phyloP scores from a whole-genome alignment of 2,797 vertebrate species.

The Muraenolepis orangiensis region DNA sequence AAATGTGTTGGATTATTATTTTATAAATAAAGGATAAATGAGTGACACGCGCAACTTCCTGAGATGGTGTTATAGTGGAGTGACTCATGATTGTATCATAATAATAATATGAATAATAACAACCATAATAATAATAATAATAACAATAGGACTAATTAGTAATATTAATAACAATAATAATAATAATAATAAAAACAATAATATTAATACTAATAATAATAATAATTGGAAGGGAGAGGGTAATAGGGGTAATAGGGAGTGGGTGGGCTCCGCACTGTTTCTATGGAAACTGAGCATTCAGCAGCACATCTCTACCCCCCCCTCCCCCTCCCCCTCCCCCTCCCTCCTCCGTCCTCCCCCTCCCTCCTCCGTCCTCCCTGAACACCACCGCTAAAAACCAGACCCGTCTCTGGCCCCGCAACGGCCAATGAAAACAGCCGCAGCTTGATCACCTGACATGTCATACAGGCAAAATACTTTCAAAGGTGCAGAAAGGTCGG shows the following conservation, averaged over 20 bases:
- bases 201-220: background rate
- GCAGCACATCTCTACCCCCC: slow-evolving; percentile 25
- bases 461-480: no score
- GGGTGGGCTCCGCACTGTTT: slow-evolving; percentile 23
- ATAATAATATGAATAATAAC: background rate
- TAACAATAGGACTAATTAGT: background rate
- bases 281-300: slow-evolving; percentile 41
- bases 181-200: background rate
- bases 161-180: background rate
- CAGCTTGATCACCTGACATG: background rate
- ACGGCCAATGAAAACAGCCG: background rate
- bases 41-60: background rate
- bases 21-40: background rate
- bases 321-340: background rate
- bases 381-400: background rate
- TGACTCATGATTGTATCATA: background rate
- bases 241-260: background rate
- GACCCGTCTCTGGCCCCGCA: background rate
- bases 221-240: background rate
- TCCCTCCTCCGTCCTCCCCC: slow-evolving; percentile 10
- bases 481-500: background rate
- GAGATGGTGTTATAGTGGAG: background rate
- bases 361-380: background rate
- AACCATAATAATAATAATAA: background rate
- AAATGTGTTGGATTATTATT: background rate